phyloP scores from a whole-genome alignment of 2,888 invertebrate species.

The Ferdinandea cuprea region DNA sequence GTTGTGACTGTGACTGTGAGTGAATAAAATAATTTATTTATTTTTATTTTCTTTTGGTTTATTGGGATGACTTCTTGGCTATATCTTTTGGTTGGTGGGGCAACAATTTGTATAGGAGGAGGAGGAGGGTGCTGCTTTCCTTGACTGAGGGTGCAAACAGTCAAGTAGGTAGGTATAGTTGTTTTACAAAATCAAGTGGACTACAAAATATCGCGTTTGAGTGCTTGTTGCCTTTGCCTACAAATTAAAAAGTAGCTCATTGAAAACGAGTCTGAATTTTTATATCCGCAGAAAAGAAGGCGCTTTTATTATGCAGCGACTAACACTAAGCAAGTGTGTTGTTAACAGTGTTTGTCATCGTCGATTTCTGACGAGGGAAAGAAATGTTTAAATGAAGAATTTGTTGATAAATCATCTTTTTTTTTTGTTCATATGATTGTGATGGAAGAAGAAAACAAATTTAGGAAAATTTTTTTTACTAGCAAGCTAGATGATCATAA shows the following conservation, averaged over 20 bases:
- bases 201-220: conserved; percentile 21
- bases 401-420: conserved; percentile 13
- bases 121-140: conserved; percentile 1
- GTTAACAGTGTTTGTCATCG: conserved; percentile 13
- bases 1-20: conserved; percentile 33
- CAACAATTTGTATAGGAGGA: neutral
- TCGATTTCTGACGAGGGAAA: neutral
- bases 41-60: conserved; percentile 32
- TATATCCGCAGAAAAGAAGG: conserved; percentile 20
- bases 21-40: conserved; percentile 9
- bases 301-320: neutral
- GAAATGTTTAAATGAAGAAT: conserved; percentile 6
- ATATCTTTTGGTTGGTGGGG: no score
- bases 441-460: no score
- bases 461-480: no score
- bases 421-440: neutral
- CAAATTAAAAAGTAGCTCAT: conserved; percentile 52
- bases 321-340: conserved; percentile 6
- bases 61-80: neutral
- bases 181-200: conserved; percentile 56
- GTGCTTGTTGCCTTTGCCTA: conserved; percentile 29
- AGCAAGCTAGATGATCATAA: no score
- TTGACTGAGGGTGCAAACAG: conserved; percentile 3
- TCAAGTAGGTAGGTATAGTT: neutral
- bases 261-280: conserved; percentile 60